Conservation (phyloP, 1,140 invertebrate genomes). For the Drosophila suzukii region DNA sequence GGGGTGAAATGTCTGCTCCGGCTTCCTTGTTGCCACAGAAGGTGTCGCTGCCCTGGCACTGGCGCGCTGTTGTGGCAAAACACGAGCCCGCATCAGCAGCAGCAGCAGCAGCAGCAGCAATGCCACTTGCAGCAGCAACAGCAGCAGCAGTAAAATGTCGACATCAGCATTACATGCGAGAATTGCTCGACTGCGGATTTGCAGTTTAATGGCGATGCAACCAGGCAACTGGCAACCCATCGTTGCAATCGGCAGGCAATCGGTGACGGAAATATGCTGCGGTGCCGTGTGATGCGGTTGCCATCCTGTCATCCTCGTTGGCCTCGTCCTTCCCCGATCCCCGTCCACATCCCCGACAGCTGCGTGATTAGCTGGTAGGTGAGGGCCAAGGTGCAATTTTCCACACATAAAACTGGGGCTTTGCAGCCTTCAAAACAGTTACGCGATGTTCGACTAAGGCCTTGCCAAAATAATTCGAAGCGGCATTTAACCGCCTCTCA, state of each 20-base stretch:
- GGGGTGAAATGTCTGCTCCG: constrained; percentile 33
- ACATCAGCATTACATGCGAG: constrained; percentile 80
- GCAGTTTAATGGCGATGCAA: constrained; percentile 76
- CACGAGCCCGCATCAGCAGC: constrained; percentile 66
- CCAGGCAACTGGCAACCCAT: constrained; percentile 25
- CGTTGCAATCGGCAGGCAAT: constrained; percentile 54
- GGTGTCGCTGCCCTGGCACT: constrained; percentile 56
- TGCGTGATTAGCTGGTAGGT: constrained; percentile 26
- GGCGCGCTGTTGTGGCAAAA: constrained; percentile 66
- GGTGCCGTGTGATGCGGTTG: constrained; percentile 50
- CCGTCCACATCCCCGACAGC: neutral
- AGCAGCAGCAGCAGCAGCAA: constrained; percentile 28
- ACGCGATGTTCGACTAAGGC: constrained; percentile 8
- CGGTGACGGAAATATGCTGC: constrained; percentile 58
- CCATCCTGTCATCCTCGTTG: constrained; percentile 30
- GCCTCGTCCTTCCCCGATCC: neutral
- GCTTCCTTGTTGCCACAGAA: constrained; percentile 77
- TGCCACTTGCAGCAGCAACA: constrained; percentile 20
- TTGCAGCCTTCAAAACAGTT: constrained; percentile 13
- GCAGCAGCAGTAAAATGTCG: constrained; percentile 67
- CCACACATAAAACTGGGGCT: constrained; percentile 11
- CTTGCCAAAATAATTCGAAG: constrained; percentile 24
- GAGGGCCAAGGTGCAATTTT: constrained; percentile 12
- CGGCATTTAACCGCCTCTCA: constrained; percentile 29
- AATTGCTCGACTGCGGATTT: constrained; percentile 77